Percentiles rank a stretch among this genome's conserved stretches.
These are phyloP conservation scores for Drosophila meridiana DNA, from an alignment of 2,888 invertebrate genomes.

Conservation along the genomic window DNA sequence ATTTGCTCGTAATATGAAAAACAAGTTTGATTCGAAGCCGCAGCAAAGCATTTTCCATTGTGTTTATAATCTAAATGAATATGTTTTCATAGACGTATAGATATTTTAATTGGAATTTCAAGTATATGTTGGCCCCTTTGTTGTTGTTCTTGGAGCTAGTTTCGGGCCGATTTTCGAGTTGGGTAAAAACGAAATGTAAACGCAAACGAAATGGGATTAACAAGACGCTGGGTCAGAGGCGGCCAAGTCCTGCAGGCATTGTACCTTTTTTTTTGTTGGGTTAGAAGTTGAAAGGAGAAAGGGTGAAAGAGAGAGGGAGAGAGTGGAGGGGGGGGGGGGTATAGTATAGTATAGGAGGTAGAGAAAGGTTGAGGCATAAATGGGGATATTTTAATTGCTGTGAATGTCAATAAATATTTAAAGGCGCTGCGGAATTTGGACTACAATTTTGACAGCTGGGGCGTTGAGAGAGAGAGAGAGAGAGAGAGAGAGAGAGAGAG, in stretches of 20 bases:
- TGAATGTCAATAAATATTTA: slow-evolving; percentile 70
- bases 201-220: slow-evolving; percentile 51
- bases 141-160: slow-evolving; percentile 11
- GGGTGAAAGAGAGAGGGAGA: neutral
- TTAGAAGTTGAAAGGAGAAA: neutral
- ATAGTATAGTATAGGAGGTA: too few relatives aligned
- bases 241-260: slow-evolving; percentile 3
- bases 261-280: slow-evolving; percentile 18
- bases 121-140: neutral
- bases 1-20: neutral
- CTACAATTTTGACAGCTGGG: slow-evolving; percentile 66
- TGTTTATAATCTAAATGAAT: slow-evolving; percentile 9
- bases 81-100: slow-evolving; percentile 1
- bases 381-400: slow-evolving; percentile 63
- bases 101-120: slow-evolving; percentile 5
- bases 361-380: neutral
- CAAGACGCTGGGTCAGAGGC: slow-evolving; percentile 17
- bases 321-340: neutral
- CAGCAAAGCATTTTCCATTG: neutral
- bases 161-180: slow-evolving; percentile 32
- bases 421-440: slow-evolving; percentile 44
- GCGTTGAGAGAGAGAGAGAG: slow-evolving; percentile 7
- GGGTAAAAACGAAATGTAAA: slow-evolving; percentile 34
- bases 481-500: neutral
- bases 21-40: neutral